Conservation (phyloP, 2,888 invertebrate genomes). For the Barypeithes pellucidus region DNA sequence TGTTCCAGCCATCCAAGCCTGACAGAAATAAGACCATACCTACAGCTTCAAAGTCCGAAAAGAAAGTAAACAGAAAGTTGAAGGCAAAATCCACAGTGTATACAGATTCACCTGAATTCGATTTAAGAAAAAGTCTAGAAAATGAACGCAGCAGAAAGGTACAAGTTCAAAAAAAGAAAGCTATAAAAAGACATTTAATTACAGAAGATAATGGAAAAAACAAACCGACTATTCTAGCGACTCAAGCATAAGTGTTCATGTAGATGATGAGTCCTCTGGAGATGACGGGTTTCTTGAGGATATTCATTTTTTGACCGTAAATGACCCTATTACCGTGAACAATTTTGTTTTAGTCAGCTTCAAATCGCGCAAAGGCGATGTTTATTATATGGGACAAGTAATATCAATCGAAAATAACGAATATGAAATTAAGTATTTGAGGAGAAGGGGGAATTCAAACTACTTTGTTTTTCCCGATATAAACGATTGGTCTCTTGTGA, state of each 20-base stretch:
- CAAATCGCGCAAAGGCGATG: neutral
- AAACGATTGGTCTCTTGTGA: constrained; percentile 2
- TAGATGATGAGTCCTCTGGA: neutral
- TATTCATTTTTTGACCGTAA: neutral
- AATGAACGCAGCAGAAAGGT: neutral
- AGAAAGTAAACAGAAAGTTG: neutral
- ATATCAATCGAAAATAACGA: neutral
- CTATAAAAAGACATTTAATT: neutral
- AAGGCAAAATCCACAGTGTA: neutral
- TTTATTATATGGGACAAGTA: neutral
- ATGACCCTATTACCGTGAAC: neutral
- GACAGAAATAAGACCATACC: neutral
- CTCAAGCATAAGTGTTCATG: neutral
- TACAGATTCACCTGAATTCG: neutral
- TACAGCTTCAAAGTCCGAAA: neutral
- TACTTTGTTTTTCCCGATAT: constrained; percentile 9
- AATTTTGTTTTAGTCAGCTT: neutral
- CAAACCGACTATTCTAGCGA: neutral
- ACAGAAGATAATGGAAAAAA: neutral
- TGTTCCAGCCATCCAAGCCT: neutral
- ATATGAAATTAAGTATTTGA: constrained; percentile 1
- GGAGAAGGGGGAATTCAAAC: neutral
- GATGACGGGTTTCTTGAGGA: neutral
- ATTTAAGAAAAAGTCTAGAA: neutral
- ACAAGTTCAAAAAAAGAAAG: neutral